Evolutionary conservation across 2,113 vertebrate genomes (phyloP).

Genomic region (Nibea coibor): DNA sequence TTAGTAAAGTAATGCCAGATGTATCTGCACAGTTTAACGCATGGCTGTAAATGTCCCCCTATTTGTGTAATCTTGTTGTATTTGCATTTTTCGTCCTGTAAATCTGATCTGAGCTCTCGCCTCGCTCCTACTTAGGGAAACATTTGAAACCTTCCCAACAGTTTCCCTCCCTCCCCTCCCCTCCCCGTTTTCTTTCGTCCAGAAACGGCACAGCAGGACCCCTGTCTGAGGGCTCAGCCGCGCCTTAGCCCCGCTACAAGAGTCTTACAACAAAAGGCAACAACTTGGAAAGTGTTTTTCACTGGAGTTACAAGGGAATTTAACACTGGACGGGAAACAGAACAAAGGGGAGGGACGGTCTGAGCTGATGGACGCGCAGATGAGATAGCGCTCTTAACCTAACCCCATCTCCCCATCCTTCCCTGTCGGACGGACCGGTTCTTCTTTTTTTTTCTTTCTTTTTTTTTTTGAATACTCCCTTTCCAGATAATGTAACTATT

Average conservation of each 20-base stretch:
- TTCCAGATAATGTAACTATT: conserved; percentile 76
- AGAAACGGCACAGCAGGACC: conserved; percentile 74
- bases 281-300: conserved; percentile 55
- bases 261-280: conserved; percentile 61
- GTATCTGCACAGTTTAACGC: conserved; percentile 12
- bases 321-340: conserved; percentile 47
- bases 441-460: conserved; percentile 4
- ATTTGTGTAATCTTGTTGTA: conserved; percentile 39
- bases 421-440: conserved; percentile 28
- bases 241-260: conserved; percentile 61
- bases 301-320: conserved; percentile 38
- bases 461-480: conserved; percentile 4
- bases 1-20: conserved; percentile 51
- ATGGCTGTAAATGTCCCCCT: conserved; percentile 13
- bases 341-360: conserved; percentile 74
- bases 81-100: conserved; percentile 50
- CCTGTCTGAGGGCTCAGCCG: conserved; percentile 69
- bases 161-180: conserved; percentile 19
- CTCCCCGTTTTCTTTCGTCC: conserved; percentile 45
- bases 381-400: conserved; percentile 67
- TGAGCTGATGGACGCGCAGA: conserved; percentile 75
- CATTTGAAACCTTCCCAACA: conserved; percentile 63
- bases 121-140: conserved; percentile 46
- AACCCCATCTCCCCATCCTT: conserved; percentile 60
- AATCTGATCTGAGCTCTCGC: conserved; percentile 55